Base-by-base conservation (phyloP, 2,888 invertebrate genomes). In the Dinocampus coccinellae region DNA sequence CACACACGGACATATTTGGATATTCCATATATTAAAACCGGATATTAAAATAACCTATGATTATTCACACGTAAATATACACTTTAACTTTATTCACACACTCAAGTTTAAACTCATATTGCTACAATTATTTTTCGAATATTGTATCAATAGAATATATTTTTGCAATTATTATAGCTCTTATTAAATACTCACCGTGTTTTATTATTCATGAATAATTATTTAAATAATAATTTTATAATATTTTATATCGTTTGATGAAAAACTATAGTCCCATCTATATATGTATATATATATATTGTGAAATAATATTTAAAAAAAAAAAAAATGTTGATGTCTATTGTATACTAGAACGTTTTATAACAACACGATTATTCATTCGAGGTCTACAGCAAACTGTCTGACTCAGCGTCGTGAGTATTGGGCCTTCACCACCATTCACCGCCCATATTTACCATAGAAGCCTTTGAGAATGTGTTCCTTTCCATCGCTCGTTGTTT, bases 331-430 rank as follows among this genome's bases (percentile, higher is more conserved):
- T 47, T 47, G 7, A 47, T 47, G 0, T 47, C 16, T 47, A 47
- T 47, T 47, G 16, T 16, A 47, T 47, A 6, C 6, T 16, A 16
- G 16, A 47, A 47, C 3, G 47, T 47, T n/a, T 47, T 47, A 47
- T 47, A 47, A 16, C 16, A 4, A 47, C 47, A n/a, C 47, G 47
- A 47, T 47, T n/a, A 47, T 16, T 47, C 47, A 47, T 47, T 47
- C 20, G 47, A 47, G 47, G 16, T 16, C 16, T 16, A 16, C 47
- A 16, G 47, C 16, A n/a, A 16, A 47, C 47, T 47, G 47, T 4
- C 47, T 47, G 47, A 47, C 47, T 47, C 47, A 47, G 47, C 47
- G 47, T 47, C 47, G 47, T 47, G 47, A 47, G 47, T 47, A 47
- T 47, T 16, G 47, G 47, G 47, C 47, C 47, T 47, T 47, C 47